These are phyloP conservation scores for Neoscelio sp. DNA, from an alignment of 2,888 invertebrate species.

Conservation along the genomic window DNA sequence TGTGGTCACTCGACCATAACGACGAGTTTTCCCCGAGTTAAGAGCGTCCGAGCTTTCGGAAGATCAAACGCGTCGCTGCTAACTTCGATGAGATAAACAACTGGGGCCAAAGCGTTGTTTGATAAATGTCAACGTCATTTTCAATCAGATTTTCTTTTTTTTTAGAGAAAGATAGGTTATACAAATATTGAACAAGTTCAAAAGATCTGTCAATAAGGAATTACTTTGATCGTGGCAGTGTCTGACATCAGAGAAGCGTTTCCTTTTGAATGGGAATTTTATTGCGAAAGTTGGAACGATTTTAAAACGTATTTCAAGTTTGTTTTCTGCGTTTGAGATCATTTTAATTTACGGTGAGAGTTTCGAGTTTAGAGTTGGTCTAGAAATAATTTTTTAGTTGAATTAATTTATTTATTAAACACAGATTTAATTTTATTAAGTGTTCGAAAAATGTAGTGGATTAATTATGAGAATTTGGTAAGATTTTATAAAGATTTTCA, in stretches of 20 bases:
- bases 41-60: constrained; percentile 38
- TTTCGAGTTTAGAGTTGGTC: too few relatives aligned
- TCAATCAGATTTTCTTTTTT: constrained; percentile 6
- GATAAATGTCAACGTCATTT: constrained; percentile 27
- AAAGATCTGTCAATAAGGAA: constrained; percentile 17
- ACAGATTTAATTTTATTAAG: too few relatives aligned
- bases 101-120: constrained; percentile 12
- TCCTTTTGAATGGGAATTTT: constrained; percentile 6
- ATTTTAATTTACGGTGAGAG: background rate
- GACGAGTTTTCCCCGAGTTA: constrained; percentile 38
- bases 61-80: constrained; percentile 25
- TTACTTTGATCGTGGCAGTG: constrained; percentile 13
- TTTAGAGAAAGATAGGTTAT: too few relatives aligned
- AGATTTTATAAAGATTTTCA: too few relatives aligned
- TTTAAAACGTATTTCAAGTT: background rate
- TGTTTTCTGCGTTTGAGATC: too few relatives aligned
- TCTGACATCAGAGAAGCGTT: too few relatives aligned
- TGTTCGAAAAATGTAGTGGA: too few relatives aligned
- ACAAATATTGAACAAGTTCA: constrained; percentile 7
- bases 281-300: constrained; percentile 21
- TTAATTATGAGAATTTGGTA: too few relatives aligned
- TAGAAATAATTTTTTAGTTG: too few relatives aligned
- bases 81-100: constrained; percentile 27
- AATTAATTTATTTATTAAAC: too few relatives aligned
- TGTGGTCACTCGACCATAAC: constrained; percentile 37